Base-by-base conservation (phyloP, 2,888 invertebrate species). In the Callimorpha dominula region DNA sequence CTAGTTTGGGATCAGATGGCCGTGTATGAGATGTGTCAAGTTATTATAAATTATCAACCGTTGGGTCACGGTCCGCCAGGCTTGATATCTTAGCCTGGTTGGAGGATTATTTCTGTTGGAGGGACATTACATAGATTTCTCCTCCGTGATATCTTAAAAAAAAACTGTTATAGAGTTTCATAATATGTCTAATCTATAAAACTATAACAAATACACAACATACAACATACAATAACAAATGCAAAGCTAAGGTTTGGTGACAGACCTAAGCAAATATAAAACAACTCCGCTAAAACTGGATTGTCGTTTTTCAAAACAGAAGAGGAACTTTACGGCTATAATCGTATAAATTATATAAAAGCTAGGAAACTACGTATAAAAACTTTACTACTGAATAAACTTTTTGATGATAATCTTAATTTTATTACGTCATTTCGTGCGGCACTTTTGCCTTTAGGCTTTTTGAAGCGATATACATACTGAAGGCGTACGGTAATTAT, bases 381-480 rank as follows among this genome's bases (percentile, higher is more conserved):
- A 57, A 43, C 43, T 60, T 68, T 68, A 68, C 46, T 70, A 57
- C 72, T 68, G 52, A 72, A 71, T 79, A 68, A 70, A 70, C 54
- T 70, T 71, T 68, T 46, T 68, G 60, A 63, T 71, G 68, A 73
- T 73, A 77, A 82, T 75, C 71, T 71, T 63, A 64, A 77, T 75
- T 84, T 81, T 77, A 77, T 69, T 69, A 8, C n/a, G 72, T 49
- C 67, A 73, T 74, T 84, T 60, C 17, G 70, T 71, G 57, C 50
- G 64, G 64, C 75, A 75, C 82, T 72, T 75, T 64, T 17, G 68
- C 72, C 72, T 50, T 54, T 75, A 68, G 79, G 64, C 67, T 68
- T 20, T 65, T 65, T 50, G 20, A 57, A 68, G 46, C 15, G 52
- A 62, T 71, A 50, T 40, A 65, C 62, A 31, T 31, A 60, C 31